Percentiles rank a stretch among this genome's conserved stretches.
Evolutionary conservation across 2,888 invertebrate genomes (phyloP).

Genomic region (Orthonevra nobilis): DNA sequence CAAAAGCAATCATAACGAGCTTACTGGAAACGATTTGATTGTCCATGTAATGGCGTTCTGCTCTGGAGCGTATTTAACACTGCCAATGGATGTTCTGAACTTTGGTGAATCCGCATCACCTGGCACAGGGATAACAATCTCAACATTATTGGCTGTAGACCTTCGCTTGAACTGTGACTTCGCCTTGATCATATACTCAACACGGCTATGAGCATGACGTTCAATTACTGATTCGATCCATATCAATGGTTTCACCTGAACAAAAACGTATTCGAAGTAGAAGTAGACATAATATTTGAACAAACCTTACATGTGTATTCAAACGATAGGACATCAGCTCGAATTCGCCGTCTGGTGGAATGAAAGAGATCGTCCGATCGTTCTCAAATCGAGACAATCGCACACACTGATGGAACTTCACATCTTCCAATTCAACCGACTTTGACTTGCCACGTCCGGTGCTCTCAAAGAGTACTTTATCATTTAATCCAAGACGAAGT

Average conservation of each 20-base stretch:
- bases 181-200: constrained; percentile 99
- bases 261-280: too few relatives aligned
- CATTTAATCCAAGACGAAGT: constrained; percentile 95
- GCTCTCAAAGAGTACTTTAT: constrained; percentile 98
- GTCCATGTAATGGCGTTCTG: constrained; percentile 98
- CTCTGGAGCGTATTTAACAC: constrained; percentile 98
- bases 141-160: constrained; percentile 99
- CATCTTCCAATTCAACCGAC: constrained; percentile 98
- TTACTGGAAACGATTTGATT: constrained; percentile 94
- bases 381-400: constrained; percentile 97
- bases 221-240: constrained; percentile 99
- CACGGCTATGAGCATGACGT: constrained; percentile 96
- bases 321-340: constrained; percentile 98
- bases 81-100: constrained; percentile 98
- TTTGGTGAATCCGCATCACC: constrained; percentile 99
- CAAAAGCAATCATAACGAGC: too few relatives aligned
- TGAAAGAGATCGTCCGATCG: constrained; percentile 98
- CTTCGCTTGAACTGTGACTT: constrained; percentile 98
- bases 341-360: constrained; percentile 99
- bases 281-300: too few relatives aligned
- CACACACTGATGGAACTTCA: constrained; percentile 99
- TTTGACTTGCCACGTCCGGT: constrained; percentile 98
- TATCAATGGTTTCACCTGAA: constrained; percentile 93
- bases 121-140: constrained; percentile 97
- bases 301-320: constrained; percentile 92